phyloP scores from a whole-genome alignment of 2,797 vertebrate genomes.

The Spea hammondii region DNA sequence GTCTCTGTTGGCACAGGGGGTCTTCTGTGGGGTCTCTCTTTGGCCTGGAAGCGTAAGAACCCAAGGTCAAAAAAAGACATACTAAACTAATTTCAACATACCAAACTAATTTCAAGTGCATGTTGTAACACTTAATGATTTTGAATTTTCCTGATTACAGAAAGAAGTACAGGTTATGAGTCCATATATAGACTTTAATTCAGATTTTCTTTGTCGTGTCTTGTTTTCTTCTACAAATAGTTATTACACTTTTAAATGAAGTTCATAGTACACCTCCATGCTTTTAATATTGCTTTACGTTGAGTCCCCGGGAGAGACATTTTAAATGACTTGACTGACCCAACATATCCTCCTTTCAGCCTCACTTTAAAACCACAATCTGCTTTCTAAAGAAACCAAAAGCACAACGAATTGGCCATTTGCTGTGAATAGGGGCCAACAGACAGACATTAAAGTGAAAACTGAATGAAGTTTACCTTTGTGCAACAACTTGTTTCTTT shows the following conservation, averaged over 20 bases:
- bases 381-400: background rate
- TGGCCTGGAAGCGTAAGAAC: too few species aligned
- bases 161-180: too few species aligned
- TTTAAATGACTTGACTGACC: background rate
- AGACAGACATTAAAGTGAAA: conserved; percentile 13
- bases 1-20: too few species aligned
- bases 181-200: too few species aligned
- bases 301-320: background rate
- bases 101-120: too few species aligned
- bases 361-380: background rate
- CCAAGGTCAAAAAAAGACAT: too few species aligned
- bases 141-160: too few species aligned
- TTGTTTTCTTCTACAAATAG: too few species aligned
- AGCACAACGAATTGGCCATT: background rate
- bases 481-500: background rate
- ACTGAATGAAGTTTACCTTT: conserved; percentile 3
- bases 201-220: too few species aligned
- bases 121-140: too few species aligned
- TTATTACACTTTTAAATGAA: background rate
- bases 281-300: background rate
- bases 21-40: too few species aligned
- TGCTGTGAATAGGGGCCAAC: conserved; percentile 11
- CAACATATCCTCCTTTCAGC: background rate
- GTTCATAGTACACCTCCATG: background rate
- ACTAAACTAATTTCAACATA: too few species aligned